A percentile compares a stretch with the other conserved stretches of the same genome.
Evolutionary conservation across 2,113 vertebrate species (phyloP).

Genomic region (Lethenteron reissneri): DNA sequence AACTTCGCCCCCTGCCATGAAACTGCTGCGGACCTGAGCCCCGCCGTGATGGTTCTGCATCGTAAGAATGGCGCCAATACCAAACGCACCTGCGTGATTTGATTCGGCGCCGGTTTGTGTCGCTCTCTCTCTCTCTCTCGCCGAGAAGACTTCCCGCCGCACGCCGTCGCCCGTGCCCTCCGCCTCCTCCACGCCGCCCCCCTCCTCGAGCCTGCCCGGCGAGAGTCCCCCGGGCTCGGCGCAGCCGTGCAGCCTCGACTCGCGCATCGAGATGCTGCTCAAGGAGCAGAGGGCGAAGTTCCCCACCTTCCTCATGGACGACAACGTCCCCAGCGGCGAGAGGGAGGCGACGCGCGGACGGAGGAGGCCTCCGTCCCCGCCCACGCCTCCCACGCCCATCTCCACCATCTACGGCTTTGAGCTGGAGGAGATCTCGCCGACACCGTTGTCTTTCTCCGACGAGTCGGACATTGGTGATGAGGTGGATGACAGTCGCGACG

Average conservation of each 20-base stretch:
- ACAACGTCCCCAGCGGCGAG: slow-evolving; percentile 60
- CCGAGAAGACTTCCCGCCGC: neutral
- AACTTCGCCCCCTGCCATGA: too few relatives aligned
- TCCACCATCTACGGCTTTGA: slow-evolving; percentile 62
- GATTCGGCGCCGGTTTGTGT: neutral
- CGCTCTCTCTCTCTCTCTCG: neutral
- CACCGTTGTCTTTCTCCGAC: slow-evolving; percentile 72
- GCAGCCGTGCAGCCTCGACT: slow-evolving; percentile 77
- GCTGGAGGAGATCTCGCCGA: slow-evolving; percentile 86
- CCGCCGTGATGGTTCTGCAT: too few relatives aligned
- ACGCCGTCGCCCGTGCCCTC: neutral
- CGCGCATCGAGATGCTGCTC: slow-evolving; percentile 88
- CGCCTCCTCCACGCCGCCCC: neutral
- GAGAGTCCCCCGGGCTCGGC: slow-evolving; percentile 19
- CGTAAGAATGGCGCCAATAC: too few relatives aligned
- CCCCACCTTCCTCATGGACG: slow-evolving; percentile 59
- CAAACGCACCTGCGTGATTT: too few relatives aligned
- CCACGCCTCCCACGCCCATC: slow-evolving; percentile 27
- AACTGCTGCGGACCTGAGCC: too few relatives aligned
- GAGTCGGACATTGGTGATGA: slow-evolving; percentile 13
- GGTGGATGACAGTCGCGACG: too few relatives aligned
- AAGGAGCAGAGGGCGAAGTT: slow-evolving; percentile 81
- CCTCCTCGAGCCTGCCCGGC: neutral
- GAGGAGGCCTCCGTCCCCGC: slow-evolving; percentile 22
- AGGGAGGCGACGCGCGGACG: slow-evolving; percentile 35